A percentile compares a stretch with the other conserved stretches of the same genome.
Evolutionary conservation across 2,113 vertebrate species (phyloP).

Genomic region (Triplophysa rosa): DNA sequence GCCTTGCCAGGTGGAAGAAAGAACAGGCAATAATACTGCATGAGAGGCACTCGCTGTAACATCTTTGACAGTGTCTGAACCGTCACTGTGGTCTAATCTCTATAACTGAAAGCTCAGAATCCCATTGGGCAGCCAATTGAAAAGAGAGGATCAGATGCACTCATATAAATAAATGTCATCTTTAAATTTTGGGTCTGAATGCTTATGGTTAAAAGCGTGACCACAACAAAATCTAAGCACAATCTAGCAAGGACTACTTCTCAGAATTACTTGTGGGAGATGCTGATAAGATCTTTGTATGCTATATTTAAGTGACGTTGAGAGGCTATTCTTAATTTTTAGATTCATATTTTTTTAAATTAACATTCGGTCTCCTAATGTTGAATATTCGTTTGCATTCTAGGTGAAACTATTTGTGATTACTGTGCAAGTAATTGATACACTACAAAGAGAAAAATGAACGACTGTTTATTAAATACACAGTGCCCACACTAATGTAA

Average conservation of each 20-base stretch:
- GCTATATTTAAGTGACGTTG: neutral
- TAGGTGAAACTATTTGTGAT: neutral
- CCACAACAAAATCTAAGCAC: conserved; percentile 1
- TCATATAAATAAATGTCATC: conserved; percentile 21
- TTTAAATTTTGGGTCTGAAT: conserved; percentile 11
- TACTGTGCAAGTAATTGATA: neutral
- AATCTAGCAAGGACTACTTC: neutral
- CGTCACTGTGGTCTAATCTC: neutral
- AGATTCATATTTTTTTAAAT: too few relatives aligned
- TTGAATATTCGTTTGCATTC: too few relatives aligned
- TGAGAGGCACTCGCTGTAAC: neutral
- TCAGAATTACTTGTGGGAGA: neutral
- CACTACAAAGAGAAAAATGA: too few relatives aligned
- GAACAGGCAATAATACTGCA: too few relatives aligned
- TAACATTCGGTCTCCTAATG: too few relatives aligned
- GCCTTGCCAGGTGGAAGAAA: too few relatives aligned
- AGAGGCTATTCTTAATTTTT: too few relatives aligned
- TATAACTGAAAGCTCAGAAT: neutral
- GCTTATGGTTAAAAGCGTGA: conserved; percentile 7
- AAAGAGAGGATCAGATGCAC: conserved; percentile 27
- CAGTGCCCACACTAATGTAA: neutral
- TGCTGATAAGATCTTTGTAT: neutral
- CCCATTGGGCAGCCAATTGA: neutral
- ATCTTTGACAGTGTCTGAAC: conserved; percentile 17
- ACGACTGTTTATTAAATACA: conserved; percentile 4